These are phyloP conservation scores for Steatocranus sp. DNA, from an alignment of 2,797 vertebrate species.

Conservation along the genomic window DNA sequence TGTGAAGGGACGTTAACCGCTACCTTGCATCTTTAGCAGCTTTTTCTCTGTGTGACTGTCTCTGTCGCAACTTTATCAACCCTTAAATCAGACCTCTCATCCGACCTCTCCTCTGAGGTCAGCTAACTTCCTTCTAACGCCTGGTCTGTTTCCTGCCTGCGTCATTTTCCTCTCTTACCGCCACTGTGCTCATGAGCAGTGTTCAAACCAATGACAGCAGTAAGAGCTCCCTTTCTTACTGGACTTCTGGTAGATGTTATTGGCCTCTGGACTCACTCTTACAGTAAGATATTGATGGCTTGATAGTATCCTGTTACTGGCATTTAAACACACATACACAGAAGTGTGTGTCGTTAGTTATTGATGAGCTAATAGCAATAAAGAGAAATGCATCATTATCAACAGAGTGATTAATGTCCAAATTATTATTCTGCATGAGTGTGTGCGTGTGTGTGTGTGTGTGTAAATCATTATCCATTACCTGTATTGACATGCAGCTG, in stretches of 20 bases:
- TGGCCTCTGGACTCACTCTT: not conserved
- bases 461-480: constrained; percentile 13
- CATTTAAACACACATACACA: not conserved
- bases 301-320: constrained; percentile 1
- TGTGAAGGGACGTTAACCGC: not conserved
- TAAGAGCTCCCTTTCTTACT: not conserved
- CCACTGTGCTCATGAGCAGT: not conserved
- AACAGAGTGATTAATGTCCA: not conserved
- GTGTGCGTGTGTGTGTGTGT: not conserved
- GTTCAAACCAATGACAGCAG: not conserved
- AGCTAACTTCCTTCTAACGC: constrained; percentile 12
- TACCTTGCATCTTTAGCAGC: not conserved
- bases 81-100: not conserved
- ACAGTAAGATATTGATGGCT: constrained; percentile 2
- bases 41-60: not conserved
- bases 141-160: not conserved
- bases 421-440: not conserved
- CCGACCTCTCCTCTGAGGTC: not conserved
- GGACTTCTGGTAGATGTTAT: not conserved
- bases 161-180: not conserved
- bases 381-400: not conserved
- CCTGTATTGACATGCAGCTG: not conserved
- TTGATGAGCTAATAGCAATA: constrained; percentile 5
- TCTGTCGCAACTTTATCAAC: not conserved
- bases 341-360: not conserved